Conservation (phyloP, 2,888 invertebrate genomes). For the Hybos culiciformis region DNA sequence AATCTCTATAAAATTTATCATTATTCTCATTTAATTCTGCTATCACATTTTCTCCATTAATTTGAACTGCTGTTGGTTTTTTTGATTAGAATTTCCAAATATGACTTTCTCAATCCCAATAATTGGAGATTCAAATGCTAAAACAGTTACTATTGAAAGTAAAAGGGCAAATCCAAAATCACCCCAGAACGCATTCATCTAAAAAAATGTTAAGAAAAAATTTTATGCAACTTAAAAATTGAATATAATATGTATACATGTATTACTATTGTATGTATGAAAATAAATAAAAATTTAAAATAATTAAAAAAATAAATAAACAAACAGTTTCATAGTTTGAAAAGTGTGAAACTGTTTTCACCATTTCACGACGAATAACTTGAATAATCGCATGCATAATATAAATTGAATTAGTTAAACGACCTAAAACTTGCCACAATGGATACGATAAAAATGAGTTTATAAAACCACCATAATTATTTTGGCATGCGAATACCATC, state of each 20-base stretch:
- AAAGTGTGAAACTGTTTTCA: slow-evolving; percentile 28
- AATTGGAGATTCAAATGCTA: slow-evolving; percentile 39
- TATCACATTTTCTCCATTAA: no score
- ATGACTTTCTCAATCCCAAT: slow-evolving; percentile 33
- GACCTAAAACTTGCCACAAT: slow-evolving; percentile 30
- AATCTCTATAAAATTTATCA: no score
- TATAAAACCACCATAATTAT: slow-evolving; percentile 31
- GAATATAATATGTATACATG: no score
- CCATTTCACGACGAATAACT: slow-evolving; percentile 24
- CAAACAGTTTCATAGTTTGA: slow-evolving; percentile 30
- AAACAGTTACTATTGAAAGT: slow-evolving; percentile 32
- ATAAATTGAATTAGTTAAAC: slow-evolving; percentile 32
- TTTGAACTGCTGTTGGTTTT: no score
- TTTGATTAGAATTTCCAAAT: no score
- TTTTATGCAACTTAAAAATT: no score
- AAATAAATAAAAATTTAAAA: background rate
- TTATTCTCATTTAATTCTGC: no score
- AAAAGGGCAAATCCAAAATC: slow-evolving; percentile 33
- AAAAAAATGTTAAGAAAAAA: no score
- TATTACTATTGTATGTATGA: no score
- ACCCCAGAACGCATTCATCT: slow-evolving; percentile 36
- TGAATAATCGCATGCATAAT: slow-evolving; percentile 31
- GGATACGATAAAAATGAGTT: slow-evolving; percentile 31
- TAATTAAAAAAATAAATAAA: background rate
- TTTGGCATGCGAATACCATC: slow-evolving; percentile 34